Conservation (phyloP, 2,888 invertebrate genomes). For the Lampropteryx suffumata region DNA sequence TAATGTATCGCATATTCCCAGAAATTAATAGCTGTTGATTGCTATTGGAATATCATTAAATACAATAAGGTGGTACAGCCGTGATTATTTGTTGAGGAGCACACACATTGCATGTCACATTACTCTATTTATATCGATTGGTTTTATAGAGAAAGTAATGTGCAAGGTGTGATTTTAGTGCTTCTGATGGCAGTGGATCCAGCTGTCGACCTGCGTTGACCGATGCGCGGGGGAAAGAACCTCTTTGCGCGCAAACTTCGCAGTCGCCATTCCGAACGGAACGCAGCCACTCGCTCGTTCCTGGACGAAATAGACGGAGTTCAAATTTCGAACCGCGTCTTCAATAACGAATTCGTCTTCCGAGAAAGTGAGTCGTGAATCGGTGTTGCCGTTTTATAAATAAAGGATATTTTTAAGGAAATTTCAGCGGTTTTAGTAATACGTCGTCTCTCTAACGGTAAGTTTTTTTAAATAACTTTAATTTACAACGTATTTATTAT, state of each 20-base stretch:
- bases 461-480: no score
- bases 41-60: conserved; percentile 26
- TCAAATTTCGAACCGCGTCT: conserved; percentile 42
- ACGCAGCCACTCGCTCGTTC: conserved; percentile 60
- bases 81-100: background rate
- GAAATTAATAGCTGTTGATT: conserved; percentile 29
- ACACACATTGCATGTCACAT: conserved; percentile 20
- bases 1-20: conserved; percentile 31
- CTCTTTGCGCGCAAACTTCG: conserved; percentile 37
- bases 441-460: conserved; percentile 64
- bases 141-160: conserved; percentile 31
- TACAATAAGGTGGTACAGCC: background rate
- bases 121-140: background rate
- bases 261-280: conserved; percentile 70
- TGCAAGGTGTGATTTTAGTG: conserved; percentile 21
- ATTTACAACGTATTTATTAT: conserved; percentile 3
- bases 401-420: conserved; percentile 52
- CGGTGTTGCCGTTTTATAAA: conserved; percentile 55
- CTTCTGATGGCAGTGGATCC: conserved; percentile 22
- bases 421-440: conserved; percentile 43
- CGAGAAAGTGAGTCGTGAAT: conserved; percentile 63
- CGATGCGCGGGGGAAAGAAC: conserved; percentile 67
- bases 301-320: conserved; percentile 32
- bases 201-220: conserved; percentile 52
- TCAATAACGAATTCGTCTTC: conserved; percentile 41